Evolutionary conservation across 2,797 vertebrate species (phyloP).

Genomic region (Myiotriccus ornatus): DNA sequence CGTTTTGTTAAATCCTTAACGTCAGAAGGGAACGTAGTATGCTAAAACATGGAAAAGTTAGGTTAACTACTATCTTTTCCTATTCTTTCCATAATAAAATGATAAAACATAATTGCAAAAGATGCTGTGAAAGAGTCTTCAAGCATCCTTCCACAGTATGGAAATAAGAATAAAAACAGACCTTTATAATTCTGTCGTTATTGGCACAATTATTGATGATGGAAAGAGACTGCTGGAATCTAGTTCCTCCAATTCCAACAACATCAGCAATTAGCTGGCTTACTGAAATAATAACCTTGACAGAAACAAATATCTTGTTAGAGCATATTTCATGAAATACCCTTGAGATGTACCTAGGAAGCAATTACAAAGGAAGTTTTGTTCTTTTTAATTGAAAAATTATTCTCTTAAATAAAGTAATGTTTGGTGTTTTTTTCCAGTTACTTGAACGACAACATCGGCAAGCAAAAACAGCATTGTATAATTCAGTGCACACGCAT

Average conservation of each 20-base stretch:
- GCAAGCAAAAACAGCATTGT: neutral
- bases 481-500: neutral
- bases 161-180: constrained; percentile 65
- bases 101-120: neutral
- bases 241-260: constrained; percentile 93
- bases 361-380: neutral
- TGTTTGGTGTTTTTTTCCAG: neutral
- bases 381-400: neutral
- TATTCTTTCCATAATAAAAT: neutral
- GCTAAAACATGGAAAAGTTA: constrained; percentile 69
- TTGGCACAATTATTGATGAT: constrained; percentile 99
- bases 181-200: constrained; percentile 93
- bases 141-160: neutral
- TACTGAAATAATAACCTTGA: constrained; percentile 95
- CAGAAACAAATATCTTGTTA: constrained; percentile 35
- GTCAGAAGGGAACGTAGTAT: constrained; percentile 92
- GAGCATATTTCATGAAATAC: neutral
- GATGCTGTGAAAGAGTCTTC: neutral
- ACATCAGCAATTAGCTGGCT: constrained; percentile 98
- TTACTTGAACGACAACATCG: neutral
- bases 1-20: constrained; percentile 97
- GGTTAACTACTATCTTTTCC: neutral
- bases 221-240: constrained; percentile 97
- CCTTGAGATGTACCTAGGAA: neutral
- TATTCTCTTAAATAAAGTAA: neutral